phyloP scores from a whole-genome alignment of 2,113 vertebrate genomes.

The Chionomys nivalis region DNA sequence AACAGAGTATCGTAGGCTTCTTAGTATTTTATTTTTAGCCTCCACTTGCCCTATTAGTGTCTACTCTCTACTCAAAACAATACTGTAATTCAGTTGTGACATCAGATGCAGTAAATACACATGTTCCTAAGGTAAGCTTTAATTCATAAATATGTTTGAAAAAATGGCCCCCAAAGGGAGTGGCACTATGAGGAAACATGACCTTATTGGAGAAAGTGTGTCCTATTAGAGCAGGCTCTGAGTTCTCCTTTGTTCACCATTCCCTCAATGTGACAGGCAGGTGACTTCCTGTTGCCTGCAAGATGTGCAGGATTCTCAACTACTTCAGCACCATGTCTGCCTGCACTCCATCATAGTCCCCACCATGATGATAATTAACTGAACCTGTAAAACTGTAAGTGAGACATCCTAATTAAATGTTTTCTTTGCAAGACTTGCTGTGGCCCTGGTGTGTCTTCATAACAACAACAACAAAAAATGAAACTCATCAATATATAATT shows the following conservation, averaged over 20 bases:
- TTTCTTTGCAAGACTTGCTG: background rate
- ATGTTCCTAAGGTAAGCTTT: background rate
- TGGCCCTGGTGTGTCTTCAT: background rate
- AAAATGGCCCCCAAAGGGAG: background rate
- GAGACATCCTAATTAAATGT: background rate
- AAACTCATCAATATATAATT: background rate
- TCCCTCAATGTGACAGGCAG: background rate
- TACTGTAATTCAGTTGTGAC: background rate
- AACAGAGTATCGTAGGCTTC: background rate
- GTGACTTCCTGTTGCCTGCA: background rate
- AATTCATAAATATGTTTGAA: background rate
- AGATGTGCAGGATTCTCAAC: background rate
- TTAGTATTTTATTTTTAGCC: background rate
- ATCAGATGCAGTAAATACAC: background rate
- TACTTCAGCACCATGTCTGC: background rate
- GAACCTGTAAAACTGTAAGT: background rate
- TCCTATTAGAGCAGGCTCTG: background rate
- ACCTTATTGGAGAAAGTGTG: background rate
- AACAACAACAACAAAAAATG: background rate
- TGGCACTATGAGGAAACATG: background rate
- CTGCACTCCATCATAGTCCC: background rate
- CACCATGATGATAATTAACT: background rate
- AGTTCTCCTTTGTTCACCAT: background rate
- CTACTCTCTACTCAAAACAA: background rate
- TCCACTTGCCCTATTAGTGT: background rate